Evolutionary conservation across 2,113 vertebrate species (phyloP).

Genomic region (Ophthalmolycus amberensis): DNA sequence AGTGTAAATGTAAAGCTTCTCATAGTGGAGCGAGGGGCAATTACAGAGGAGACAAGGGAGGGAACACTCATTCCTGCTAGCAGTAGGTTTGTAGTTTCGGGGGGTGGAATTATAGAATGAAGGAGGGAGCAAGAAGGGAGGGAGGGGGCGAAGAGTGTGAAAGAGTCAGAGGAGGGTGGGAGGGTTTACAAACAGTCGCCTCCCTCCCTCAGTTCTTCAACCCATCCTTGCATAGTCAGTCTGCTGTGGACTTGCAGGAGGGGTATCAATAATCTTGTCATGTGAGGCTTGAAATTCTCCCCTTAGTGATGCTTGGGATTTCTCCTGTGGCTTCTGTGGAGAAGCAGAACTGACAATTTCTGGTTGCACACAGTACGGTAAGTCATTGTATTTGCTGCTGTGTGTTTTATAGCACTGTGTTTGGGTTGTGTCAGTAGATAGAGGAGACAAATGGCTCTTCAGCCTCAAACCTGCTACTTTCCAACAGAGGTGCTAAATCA

Average conservation of each 20-base stretch:
- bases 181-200: slow-evolving; percentile 58
- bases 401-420: slow-evolving; percentile 13
- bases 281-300: slow-evolving; percentile 41
- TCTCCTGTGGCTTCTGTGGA: slow-evolving; percentile 13
- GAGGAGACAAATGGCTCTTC: slow-evolving; percentile 55
- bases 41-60: slow-evolving; percentile 67
- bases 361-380: slow-evolving; percentile 51
- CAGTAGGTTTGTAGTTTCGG: slow-evolving; percentile 65
- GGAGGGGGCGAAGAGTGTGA: slow-evolving; percentile 58
- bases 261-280: slow-evolving; percentile 45
- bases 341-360: slow-evolving; percentile 26
- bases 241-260: slow-evolving; percentile 63
- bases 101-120: slow-evolving; percentile 66
- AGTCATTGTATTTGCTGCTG: slow-evolving; percentile 33
- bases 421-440: slow-evolving; percentile 33
- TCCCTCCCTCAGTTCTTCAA: slow-evolving; percentile 63
- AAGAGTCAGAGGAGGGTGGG: slow-evolving; percentile 59
- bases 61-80: slow-evolving; percentile 70
- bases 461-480: slow-evolving; percentile 30
- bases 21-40: slow-evolving; percentile 54
- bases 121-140: slow-evolving; percentile 56
- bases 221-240: slow-evolving; percentile 71
- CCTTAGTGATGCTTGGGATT: slow-evolving; percentile 35
- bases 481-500: slow-evolving; percentile 58
- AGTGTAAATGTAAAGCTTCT: slow-evolving; percentile 65